Base-by-base conservation (phyloP, 1,140 invertebrate genomes). In the Nylanderia fulva region DNA sequence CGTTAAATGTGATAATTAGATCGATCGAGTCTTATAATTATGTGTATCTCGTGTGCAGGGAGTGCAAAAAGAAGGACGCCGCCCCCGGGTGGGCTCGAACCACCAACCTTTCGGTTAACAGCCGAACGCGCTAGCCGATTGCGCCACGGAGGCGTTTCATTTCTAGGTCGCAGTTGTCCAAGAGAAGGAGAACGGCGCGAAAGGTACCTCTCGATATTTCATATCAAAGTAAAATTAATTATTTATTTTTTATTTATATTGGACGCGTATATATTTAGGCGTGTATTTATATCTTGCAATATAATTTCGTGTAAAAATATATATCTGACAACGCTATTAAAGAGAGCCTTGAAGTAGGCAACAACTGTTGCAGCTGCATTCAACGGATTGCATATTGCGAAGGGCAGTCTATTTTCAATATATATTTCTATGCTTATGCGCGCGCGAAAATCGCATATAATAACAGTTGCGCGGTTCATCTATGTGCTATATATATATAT, bases 91-190 rank as follows among this genome's bases (percentile, higher is more conserved):
- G 97, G 97, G 96, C 96, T 97, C 96, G 97, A 97, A 97, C 97
- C 97, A 97, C 97, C 97, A 97, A 97, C 97, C 97, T 97, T 97
- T 97, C 97, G 97, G 97, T 97, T 97, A 97, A 97, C 97, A 97
- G 97, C 97, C 97, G 97, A 97, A 97, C 97, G 97, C 97, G 97
- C 97, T 97, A 97, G 95, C 96, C 96, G 94, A 96, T 96, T 96
- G 96, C 96, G 96, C 96, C 96, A 97, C 96, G 96, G 96, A 97
- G 96, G 96, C 96, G 5, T 15, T 48, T 52, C 3, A 2, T 52
- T 68, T 77, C 48, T 68, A 2, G 63, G 76, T 56, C 63, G 52
- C 27, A 52, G 6, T 79, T 79, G 1, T 63, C 5, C 5, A 0
- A 0, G 21, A 54, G 33, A 68, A 68, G 8, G 13, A 27, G 9